Conservation (phyloP, 2,888 invertebrate genomes). For the Agrilus biguttatus region DNA sequence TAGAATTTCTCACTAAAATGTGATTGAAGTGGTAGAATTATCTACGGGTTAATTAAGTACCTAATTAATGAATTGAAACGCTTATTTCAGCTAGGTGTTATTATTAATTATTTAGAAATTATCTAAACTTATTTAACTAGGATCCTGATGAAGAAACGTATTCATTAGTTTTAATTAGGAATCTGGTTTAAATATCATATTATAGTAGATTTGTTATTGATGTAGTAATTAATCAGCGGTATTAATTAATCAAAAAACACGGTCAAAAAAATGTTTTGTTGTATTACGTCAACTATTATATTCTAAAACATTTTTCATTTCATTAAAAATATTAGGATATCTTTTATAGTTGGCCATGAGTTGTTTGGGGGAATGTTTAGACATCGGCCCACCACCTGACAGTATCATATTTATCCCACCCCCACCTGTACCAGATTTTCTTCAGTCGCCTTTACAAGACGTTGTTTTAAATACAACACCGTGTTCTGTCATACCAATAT, state of each 20-base stretch:
- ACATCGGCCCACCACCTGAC: constrained; percentile 66
- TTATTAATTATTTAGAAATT: too few species aligned
- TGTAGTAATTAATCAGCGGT: neutral
- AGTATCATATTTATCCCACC: constrained; percentile 72
- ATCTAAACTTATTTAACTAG: too few species aligned
- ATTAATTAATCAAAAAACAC: neutral
- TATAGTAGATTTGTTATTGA: neutral
- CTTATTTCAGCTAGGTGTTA: too few species aligned
- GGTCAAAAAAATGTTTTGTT: too few species aligned
- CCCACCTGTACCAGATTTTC: constrained; percentile 67
- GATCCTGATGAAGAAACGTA: too few species aligned
- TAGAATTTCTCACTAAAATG: too few species aligned
- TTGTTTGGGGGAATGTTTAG: constrained; percentile 43
- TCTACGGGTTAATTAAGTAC: too few species aligned
- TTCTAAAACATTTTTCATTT: neutral
- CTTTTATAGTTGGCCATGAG: constrained; percentile 30
- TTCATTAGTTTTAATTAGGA: too few species aligned
- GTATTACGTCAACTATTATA: too few species aligned
- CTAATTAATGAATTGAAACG: too few species aligned
- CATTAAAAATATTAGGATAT: neutral
- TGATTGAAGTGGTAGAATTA: too few species aligned
- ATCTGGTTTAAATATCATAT: too few species aligned
- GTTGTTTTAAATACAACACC: constrained; percentile 41
- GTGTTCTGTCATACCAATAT: constrained; percentile 47
- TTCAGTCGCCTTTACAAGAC: constrained; percentile 36